These are phyloP conservation scores for Syngnathus typhle DNA, from an alignment of 2,113 vertebrate species.

Conservation along the genomic window DNA sequence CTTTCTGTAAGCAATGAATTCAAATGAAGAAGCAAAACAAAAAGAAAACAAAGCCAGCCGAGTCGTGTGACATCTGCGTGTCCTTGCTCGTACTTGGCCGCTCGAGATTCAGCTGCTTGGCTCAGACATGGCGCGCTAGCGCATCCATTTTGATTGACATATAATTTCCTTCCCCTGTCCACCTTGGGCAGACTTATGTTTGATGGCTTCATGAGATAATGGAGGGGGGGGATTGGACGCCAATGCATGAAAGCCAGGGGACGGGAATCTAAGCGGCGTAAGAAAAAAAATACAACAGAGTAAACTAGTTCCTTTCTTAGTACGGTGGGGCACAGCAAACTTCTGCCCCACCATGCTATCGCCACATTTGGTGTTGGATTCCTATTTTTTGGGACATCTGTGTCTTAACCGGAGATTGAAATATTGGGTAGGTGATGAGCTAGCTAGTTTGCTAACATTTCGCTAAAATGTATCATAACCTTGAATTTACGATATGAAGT, in stretches of 20 bases:
- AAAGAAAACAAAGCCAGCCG: neutral
- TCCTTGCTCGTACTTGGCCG: conserved; percentile 44
- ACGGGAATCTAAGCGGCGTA: too few species aligned
- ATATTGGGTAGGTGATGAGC: neutral
- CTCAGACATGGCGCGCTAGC: conserved; percentile 42
- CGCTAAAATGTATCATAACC: neutral
- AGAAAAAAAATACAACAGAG: too few species aligned
- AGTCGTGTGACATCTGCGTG: conserved; percentile 36
- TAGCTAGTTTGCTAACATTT: neutral
- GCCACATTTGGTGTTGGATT: neutral
- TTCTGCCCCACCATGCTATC: neutral
- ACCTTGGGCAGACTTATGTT: conserved; percentile 53
- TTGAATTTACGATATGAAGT: neutral
- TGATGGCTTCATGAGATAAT: conserved; percentile 65
- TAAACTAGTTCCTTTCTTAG: neutral
- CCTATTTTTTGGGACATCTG: neutral
- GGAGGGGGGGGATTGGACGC: neutral
- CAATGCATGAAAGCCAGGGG: neutral
- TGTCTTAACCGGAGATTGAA: neutral
- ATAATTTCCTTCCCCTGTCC: conserved; percentile 60
- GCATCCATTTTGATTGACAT: conserved; percentile 69
- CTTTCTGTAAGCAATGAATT: neutral
- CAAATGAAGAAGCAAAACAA: neutral
- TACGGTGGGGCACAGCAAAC: neutral
- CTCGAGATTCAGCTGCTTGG: conserved; percentile 15